Percentiles rank a stretch among this genome's conserved stretches.
Conservation (phyloP, 2,888 invertebrate genomes). For the Steinernema hermaphroditum region DNA sequence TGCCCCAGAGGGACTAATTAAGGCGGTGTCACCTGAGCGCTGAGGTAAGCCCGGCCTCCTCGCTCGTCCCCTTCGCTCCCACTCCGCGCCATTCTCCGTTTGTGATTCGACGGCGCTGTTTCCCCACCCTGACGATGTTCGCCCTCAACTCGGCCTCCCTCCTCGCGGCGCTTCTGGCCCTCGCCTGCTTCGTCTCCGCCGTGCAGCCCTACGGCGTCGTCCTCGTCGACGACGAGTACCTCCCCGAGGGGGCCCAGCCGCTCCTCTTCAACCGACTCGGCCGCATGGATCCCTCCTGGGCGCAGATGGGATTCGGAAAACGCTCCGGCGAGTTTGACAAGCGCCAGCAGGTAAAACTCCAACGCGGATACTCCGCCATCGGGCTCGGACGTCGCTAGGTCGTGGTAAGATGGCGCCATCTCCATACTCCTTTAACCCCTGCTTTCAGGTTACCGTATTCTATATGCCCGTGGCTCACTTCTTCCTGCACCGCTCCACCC, state of each 20-base stretch:
- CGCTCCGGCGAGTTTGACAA: conserved; percentile 26
- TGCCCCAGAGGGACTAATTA: conserved; percentile 25
- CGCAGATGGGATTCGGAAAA: conserved; percentile 23
- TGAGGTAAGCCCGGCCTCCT: background rate
- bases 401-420: background rate
- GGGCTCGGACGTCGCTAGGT: conserved; percentile 13
- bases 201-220: conserved; percentile 10
- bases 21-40: background rate
- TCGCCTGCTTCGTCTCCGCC: conserved; percentile 10
- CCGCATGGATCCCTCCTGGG: conserved; percentile 24
- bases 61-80: background rate
- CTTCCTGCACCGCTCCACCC: no score
- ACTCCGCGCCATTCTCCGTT: background rate
- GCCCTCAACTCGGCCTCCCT: conserved; percentile 1
- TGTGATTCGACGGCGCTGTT: background rate
- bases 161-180: background rate
- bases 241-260: background rate
- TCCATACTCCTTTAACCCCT: background rate
- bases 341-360: conserved; percentile 24
- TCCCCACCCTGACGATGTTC: background rate
- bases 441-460: no score
- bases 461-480: no score
- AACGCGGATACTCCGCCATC: conserved; percentile 19
- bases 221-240: conserved; percentile 1
- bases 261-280: conserved; percentile 15